Percentiles rank a stretch among this genome's conserved stretches.
phyloP scores from a whole-genome alignment of 1,140 invertebrate genomes.

The Drosophila ficusphila region DNA sequence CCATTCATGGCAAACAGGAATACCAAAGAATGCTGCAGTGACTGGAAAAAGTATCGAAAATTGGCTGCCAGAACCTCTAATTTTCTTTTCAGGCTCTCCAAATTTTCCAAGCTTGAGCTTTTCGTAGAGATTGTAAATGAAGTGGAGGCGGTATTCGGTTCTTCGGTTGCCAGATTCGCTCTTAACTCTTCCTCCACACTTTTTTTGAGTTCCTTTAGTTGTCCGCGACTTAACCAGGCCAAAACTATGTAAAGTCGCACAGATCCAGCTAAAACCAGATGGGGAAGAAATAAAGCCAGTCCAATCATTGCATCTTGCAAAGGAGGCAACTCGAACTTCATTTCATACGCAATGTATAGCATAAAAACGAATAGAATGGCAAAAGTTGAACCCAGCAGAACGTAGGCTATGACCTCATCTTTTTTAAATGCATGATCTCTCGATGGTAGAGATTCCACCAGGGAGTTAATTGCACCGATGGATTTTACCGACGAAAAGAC shows the following conservation, averaged over 20 bases:
- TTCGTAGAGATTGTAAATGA: slow-evolving; percentile 7
- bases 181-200: slow-evolving; percentile 25
- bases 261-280: slow-evolving; percentile 56
- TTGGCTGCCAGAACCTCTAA: slow-evolving; percentile 33
- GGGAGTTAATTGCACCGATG: slow-evolving; percentile 25
- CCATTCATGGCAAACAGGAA: slow-evolving; percentile 63
- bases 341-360: slow-evolving; percentile 71
- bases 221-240: slow-evolving; percentile 42
- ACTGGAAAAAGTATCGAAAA: slow-evolving; percentile 17
- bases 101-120: slow-evolving; percentile 1
- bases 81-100: slow-evolving; percentile 22
- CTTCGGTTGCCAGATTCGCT: slow-evolving; percentile 1
- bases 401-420: slow-evolving; percentile 50
- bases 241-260: slow-evolving; percentile 53
- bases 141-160: slow-evolving; percentile 12
- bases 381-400: slow-evolving; percentile 59
- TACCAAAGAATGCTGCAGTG: slow-evolving; percentile 49
- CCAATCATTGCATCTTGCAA: slow-evolving; percentile 64
- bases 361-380: slow-evolving; percentile 44
- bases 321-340: slow-evolving; percentile 71
- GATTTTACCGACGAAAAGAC: slow-evolving; percentile 46
- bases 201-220: slow-evolving; percentile 22
- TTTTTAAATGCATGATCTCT: background rate
- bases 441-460: slow-evolving; percentile 29
- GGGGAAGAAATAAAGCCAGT: slow-evolving; percentile 64